These are phyloP conservation scores for Syngnathus typhle DNA, from an alignment of 2,113 vertebrate genomes.

Conservation along the genomic window DNA sequence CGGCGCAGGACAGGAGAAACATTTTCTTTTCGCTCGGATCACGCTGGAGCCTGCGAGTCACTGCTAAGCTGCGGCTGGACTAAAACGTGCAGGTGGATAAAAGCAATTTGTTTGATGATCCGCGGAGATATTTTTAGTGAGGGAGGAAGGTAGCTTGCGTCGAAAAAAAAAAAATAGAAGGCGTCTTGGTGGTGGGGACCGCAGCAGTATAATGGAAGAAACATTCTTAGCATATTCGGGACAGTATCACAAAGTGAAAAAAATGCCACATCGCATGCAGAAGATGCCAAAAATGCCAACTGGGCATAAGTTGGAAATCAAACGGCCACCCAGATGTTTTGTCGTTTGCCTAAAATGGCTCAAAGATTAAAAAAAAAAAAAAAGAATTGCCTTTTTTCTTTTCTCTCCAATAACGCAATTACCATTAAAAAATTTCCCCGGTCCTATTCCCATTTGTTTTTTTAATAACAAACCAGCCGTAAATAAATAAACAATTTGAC, in stretches of 20 bases:
- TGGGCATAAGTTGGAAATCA: too few species aligned
- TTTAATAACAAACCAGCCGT: too few species aligned
- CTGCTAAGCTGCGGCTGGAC: slow-evolving; percentile 10
- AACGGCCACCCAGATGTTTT: too few species aligned
- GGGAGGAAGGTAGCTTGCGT: slow-evolving; percentile 20
- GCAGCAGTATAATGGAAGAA: neutral
- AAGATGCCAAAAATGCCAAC: neutral
- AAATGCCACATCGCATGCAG: neutral
- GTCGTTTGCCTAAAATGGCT: too few species aligned
- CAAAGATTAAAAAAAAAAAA: too few species aligned
- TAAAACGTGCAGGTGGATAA: slow-evolving; percentile 39
- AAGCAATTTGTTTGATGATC: slow-evolving; percentile 37
- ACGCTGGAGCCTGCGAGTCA: neutral
- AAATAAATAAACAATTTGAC: too few species aligned
- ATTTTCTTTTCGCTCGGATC: neutral
- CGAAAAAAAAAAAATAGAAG: neutral
- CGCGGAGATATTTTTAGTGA: slow-evolving; percentile 52
- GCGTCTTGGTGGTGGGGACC: slow-evolving; percentile 2
- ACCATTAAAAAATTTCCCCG: too few species aligned
- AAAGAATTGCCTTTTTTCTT: too few species aligned
- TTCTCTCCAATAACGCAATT: too few species aligned
- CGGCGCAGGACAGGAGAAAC: neutral
- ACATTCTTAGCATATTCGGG: neutral
- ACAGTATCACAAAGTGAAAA: neutral
- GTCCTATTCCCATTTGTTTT: too few species aligned